These are phyloP conservation scores for Cydia strobilella DNA, from an alignment of 1,140 invertebrate species.

Conservation along the genomic window DNA sequence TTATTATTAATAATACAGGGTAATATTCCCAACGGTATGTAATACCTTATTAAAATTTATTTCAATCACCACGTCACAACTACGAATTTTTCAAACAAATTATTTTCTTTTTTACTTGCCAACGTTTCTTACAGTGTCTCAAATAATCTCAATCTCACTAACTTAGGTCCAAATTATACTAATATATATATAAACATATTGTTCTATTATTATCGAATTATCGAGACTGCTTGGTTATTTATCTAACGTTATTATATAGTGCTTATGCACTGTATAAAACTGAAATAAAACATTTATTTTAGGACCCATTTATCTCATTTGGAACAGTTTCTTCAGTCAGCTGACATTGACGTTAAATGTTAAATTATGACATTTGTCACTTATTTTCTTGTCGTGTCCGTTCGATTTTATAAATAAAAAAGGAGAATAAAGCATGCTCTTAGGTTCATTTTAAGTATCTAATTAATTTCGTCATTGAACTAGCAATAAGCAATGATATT, in stretches of 20 bases:
- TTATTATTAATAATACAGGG: too few relatives aligned
- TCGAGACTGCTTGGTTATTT: too few relatives aligned
- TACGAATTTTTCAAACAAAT: too few relatives aligned
- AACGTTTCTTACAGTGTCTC: neutral
- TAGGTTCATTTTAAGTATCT: slow-evolving; percentile 26
- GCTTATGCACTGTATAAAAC: too few relatives aligned
- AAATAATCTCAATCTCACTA: neutral
- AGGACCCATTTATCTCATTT: neutral
- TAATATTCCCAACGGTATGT: too few relatives aligned
- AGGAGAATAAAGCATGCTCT: neutral
- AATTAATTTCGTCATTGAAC: neutral
- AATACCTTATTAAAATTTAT: too few relatives aligned
- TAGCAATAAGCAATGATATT: slow-evolving; percentile 17
- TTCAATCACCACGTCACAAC: too few relatives aligned
- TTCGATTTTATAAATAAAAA: slow-evolving; percentile 3
- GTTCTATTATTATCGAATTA: too few relatives aligned
- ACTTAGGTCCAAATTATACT: neutral
- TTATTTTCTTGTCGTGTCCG: neutral
- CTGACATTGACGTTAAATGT: slow-evolving; percentile 18
- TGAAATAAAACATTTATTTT: too few relatives aligned
- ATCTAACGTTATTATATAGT: too few relatives aligned
- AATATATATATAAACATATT: neutral
- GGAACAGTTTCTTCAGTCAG: slow-evolving; percentile 4
- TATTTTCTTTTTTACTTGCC: too few relatives aligned
- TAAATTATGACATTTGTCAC: neutral